phyloP scores from a whole-genome alignment of 35 echinoderm and acorn worm species.

The Nesometra sesokonis region DNA sequence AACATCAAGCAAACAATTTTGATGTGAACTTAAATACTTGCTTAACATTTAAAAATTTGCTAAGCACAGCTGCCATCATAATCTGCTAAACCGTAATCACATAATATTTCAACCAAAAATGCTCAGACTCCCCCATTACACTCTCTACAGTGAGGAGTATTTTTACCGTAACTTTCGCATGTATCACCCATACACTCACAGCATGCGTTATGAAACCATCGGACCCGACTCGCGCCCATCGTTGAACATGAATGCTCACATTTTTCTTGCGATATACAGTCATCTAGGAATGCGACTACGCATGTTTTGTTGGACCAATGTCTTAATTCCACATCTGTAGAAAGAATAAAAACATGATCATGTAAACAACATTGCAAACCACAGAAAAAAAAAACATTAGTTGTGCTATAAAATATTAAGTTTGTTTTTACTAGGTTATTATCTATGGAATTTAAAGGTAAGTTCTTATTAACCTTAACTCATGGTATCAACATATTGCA shows the following conservation, averaged over 20 bases:
- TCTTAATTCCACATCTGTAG: not conserved
- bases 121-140: slow-evolving; percentile 18
- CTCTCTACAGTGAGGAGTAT: slow-evolving; percentile 49
- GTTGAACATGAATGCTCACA: slow-evolving; percentile 52
- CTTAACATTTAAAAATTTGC: not conserved
- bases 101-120: too few species aligned
- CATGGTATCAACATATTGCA: too few species aligned
- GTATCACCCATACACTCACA: slow-evolving; percentile 83
- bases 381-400: too few species aligned
- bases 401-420: too few species aligned
- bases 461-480: too few species aligned
- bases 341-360: not conserved
- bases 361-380: too few species aligned
- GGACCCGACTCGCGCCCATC: slow-evolving; percentile 52
- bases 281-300: slow-evolving; percentile 50
- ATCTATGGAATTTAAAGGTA: too few species aligned
- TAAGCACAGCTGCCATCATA: not conserved
- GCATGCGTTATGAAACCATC: slow-evolving; percentile 91
- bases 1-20: too few species aligned
- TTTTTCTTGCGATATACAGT: slow-evolving; percentile 59
- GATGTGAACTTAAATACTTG: not conserved
- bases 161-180: slow-evolving; percentile 78
- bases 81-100: not conserved
- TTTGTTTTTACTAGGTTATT: too few species aligned
- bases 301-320: slow-evolving; percentile 8